phyloP scores from a whole-genome alignment of 2,797 vertebrate species.

The Pyrocephalus nanus region DNA sequence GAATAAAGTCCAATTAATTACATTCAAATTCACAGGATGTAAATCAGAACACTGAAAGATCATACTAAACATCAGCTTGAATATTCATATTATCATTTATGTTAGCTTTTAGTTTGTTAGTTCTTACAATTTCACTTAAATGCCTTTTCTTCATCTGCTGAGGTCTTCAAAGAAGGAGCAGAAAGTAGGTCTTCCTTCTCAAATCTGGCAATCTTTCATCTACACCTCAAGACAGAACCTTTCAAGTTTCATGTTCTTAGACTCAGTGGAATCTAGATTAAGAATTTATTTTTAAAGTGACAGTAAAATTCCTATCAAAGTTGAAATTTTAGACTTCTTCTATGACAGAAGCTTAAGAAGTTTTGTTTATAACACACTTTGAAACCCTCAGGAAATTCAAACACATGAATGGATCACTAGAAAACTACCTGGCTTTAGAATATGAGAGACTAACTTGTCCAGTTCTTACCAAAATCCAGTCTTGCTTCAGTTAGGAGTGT shows the following conservation, averaged over 20 bases:
- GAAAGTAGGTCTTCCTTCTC: background rate
- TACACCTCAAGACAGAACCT: background rate
- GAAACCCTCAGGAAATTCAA: background rate
- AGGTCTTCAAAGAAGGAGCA: background rate
- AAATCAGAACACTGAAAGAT: background rate
- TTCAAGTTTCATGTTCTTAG: background rate
- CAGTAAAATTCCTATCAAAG: background rate
- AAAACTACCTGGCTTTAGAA: background rate
- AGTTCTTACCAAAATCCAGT: background rate
- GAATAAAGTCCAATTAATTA: background rate
- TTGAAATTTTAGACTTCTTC: background rate
- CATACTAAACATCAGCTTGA: background rate
- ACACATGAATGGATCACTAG: background rate
- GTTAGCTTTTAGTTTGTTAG: background rate
- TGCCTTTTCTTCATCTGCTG: background rate
- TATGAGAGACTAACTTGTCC: background rate
- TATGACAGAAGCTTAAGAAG: background rate
- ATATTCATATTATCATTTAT: background rate
- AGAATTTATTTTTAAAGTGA: background rate
- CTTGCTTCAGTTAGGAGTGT: background rate
- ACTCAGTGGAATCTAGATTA: background rate
- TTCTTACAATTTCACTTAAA: background rate
- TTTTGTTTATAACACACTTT: background rate
- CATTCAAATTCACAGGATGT: background rate
- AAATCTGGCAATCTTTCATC: constrained; percentile 14